These are phyloP conservation scores for Linnaemya tessellans DNA, from an alignment of 2,888 invertebrate species.

Conservation along the genomic window DNA sequence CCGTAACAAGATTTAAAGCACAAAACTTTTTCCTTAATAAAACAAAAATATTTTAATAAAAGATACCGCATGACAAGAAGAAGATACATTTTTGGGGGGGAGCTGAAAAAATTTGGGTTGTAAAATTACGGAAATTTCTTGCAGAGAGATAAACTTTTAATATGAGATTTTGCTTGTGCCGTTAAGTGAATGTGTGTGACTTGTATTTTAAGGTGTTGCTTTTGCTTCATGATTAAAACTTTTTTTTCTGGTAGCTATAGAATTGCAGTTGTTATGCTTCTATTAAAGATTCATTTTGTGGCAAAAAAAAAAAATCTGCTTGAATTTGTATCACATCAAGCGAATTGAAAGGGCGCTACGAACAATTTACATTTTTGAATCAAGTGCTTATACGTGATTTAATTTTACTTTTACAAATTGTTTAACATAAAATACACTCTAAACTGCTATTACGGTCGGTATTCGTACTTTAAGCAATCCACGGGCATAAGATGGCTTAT, in stretches of 20 bases:
- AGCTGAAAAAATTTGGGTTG: background rate
- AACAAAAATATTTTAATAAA: slow-evolving; percentile 8
- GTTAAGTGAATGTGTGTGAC: slow-evolving; percentile 6
- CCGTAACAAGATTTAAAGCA: too few relatives aligned
- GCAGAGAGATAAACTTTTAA: slow-evolving; percentile 1
- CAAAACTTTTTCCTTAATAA: background rate
- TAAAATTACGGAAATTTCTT: slow-evolving; percentile 6
- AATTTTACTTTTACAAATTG: background rate
- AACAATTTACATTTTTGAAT: background rate
- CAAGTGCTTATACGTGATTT: slow-evolving; percentile 3
- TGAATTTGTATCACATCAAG: background rate
- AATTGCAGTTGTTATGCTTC: background rate
- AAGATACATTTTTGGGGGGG: background rate
- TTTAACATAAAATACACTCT: background rate
- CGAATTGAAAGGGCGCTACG: background rate
- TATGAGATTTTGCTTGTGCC: background rate
- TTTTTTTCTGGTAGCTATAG: background rate
- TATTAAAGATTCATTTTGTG: background rate
- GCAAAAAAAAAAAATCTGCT: background rate
- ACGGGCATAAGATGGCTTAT: background rate
- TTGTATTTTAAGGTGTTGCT: background rate
- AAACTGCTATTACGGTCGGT: background rate
- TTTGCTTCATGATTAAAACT: background rate
- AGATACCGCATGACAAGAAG: background rate
- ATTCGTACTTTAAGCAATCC: background rate